Percentiles rank a stretch among this genome's conserved stretches.
phyloP scores from a whole-genome alignment of 2,888 invertebrate species.

The Pseudococcus viburni region DNA sequence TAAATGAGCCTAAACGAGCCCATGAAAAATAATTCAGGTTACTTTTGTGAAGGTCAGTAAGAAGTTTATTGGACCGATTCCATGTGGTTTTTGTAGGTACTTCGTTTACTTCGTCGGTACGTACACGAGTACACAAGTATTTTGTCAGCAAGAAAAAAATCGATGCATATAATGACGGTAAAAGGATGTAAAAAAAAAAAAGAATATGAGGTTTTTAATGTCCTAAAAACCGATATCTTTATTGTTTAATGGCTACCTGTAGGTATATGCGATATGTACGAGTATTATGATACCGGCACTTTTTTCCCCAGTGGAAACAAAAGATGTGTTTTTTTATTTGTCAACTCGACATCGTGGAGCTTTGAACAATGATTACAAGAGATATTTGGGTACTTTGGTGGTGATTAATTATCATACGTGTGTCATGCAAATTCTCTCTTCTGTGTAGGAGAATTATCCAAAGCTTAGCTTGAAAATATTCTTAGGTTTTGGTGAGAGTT shows the following conservation, averaged over 20 bases:
- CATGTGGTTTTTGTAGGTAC: slow-evolving; percentile 13
- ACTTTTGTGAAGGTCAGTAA: slow-evolving; percentile 25
- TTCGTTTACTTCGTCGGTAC: neutral
- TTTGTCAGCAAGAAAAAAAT: neutral
- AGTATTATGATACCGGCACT: neutral
- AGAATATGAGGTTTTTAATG: slow-evolving; percentile 25
- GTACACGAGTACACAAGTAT: neutral
- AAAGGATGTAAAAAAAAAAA: slow-evolving; percentile 14
- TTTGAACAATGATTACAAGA: too few relatives aligned
- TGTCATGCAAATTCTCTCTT: too few relatives aligned
- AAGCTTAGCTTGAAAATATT: too few relatives aligned
- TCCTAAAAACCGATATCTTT: slow-evolving; percentile 31
- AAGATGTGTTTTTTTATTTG: neutral
- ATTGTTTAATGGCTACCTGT: slow-evolving; percentile 29
- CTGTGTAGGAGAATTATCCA: too few relatives aligned
- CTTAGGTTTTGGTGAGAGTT: too few relatives aligned
- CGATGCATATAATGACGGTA: slow-evolving; percentile 11
- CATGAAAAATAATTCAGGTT: slow-evolving; percentile 35
- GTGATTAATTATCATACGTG: too few relatives aligned
- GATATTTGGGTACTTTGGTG: too few relatives aligned
- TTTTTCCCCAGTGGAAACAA: neutral
- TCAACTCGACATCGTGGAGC: neutral
- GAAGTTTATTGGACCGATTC: slow-evolving; percentile 31
- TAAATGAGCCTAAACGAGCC: slow-evolving; percentile 9
- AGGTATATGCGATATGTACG: neutral